These are phyloP conservation scores for Cryptoprocta ferox DNA, from an alignment of 2,797 vertebrate genomes.

Conservation along the genomic window DNA sequence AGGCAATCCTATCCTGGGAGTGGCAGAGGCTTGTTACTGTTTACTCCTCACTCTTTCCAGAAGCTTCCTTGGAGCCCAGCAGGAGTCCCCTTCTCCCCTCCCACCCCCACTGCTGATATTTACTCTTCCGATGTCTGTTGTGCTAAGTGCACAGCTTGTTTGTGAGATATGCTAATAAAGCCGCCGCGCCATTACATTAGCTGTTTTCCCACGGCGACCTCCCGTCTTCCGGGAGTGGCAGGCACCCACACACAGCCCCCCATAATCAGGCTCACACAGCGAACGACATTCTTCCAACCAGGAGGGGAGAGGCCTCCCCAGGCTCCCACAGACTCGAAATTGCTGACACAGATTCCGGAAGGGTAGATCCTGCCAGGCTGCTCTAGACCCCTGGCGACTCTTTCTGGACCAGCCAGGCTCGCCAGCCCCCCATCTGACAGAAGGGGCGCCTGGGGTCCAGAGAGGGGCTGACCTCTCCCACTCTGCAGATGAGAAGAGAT, in stretches of 20 bases:
- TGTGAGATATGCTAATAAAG: not conserved
- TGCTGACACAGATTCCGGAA: not conserved
- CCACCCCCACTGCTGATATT: not conserved
- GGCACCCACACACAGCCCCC: not conserved
- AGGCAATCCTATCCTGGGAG: accelerated
- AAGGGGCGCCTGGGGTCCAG: not conserved
- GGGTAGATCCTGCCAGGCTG: not conserved
- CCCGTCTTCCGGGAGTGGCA: not conserved
- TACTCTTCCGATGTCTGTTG: not conserved
- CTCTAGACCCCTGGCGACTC: not conserved
- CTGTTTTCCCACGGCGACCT: not conserved
- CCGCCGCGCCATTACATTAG: not conserved
- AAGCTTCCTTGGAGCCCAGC: not conserved
- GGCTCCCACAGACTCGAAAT: not conserved
- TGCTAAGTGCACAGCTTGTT: slow-evolving; percentile 27
- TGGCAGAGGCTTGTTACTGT: not conserved
- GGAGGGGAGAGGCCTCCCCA: not conserved
- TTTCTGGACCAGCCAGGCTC: not conserved
- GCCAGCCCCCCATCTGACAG: not conserved
- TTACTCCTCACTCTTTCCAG: not conserved
- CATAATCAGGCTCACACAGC: not conserved
- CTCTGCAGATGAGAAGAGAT: not conserved
- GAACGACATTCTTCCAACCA: not conserved
- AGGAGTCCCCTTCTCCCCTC: not conserved
- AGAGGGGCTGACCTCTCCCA: not conserved